Conservation (phyloP, 2,888 invertebrate genomes). For the Andrena trimmerana region DNA sequence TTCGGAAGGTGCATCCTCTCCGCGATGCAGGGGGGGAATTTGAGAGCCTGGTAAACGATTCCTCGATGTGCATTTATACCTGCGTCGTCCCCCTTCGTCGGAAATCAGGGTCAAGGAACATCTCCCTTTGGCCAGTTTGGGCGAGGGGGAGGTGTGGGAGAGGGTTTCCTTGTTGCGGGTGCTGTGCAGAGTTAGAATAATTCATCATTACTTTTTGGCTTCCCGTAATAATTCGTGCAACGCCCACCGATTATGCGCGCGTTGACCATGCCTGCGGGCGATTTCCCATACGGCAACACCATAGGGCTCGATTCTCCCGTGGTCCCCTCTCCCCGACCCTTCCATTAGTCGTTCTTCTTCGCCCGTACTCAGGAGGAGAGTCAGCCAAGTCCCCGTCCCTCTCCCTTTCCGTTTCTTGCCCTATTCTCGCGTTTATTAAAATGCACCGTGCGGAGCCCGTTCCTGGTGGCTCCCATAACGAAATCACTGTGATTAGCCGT, state of each 20-base stretch:
- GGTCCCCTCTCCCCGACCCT: conserved; percentile 24
- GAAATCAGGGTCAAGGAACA: conserved; percentile 67
- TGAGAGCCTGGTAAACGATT: conserved; percentile 61
- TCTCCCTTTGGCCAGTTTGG: conserved; percentile 44
- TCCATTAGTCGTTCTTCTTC: conserved; percentile 34
- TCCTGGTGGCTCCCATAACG: conserved; percentile 73
- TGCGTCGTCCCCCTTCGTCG: conserved; percentile 27
- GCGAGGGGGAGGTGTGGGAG: conserved; percentile 25
- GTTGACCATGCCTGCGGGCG: conserved; percentile 78
- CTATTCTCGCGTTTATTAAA: conserved; percentile 76
- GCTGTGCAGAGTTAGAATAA: conserved; percentile 75
- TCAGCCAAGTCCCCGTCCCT: neutral
- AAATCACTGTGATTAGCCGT: conserved; percentile 80
- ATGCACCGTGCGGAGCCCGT: conserved; percentile 68
- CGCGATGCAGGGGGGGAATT: conserved; percentile 1
- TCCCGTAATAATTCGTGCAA: conserved; percentile 79
- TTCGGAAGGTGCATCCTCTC: conserved; percentile 49
- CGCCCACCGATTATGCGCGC: conserved; percentile 81
- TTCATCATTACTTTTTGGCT: conserved; percentile 82
- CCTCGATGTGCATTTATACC: conserved; percentile 61
- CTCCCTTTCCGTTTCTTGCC: conserved; percentile 36
- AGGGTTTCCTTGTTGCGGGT: conserved; percentile 60
- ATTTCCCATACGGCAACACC: conserved; percentile 81
- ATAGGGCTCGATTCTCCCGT: conserved; percentile 65
- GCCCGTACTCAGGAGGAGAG: neutral